Evolutionary conservation across 2,797 vertebrate species (phyloP).

Genomic region (Heliangelus exortis): DNA sequence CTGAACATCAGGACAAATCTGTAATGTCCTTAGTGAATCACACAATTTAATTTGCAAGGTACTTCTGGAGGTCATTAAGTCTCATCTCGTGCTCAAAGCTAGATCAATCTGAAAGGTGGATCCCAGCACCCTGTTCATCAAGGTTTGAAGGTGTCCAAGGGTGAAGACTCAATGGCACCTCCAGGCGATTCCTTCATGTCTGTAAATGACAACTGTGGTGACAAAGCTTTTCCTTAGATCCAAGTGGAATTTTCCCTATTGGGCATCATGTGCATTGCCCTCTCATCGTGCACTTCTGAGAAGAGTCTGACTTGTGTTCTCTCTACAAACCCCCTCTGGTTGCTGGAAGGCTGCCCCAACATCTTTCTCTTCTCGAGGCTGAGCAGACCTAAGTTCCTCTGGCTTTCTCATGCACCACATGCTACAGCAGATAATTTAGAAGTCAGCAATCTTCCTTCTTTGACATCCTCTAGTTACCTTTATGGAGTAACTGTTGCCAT

Average conservation of each 20-base stretch:
- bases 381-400: not conserved
- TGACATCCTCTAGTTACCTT: not conserved
- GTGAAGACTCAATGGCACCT: not conserved
- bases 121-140: not conserved
- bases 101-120: not conserved
- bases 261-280: accelerated
- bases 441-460: not conserved
- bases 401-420: not conserved
- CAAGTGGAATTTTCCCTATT: not conserved
- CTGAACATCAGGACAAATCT: not conserved
- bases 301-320: not conserved
- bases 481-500: too few species aligned
- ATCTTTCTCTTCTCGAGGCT: not conserved
- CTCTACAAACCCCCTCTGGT: not conserved
- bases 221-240: not conserved
- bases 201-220: not conserved
- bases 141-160: not conserved
- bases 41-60: not conserved
- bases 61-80: not conserved
- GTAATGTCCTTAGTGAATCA: too few species aligned
- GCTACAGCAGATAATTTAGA: not conserved
- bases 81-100: not conserved
- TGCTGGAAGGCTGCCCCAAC: accelerated
- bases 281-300: not conserved
- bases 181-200: not conserved